Percentiles rank a stretch among this genome's conserved stretches.
Evolutionary conservation across 2,888 invertebrate genomes (phyloP).

Genomic region (Sinhomidia bicolor): DNA sequence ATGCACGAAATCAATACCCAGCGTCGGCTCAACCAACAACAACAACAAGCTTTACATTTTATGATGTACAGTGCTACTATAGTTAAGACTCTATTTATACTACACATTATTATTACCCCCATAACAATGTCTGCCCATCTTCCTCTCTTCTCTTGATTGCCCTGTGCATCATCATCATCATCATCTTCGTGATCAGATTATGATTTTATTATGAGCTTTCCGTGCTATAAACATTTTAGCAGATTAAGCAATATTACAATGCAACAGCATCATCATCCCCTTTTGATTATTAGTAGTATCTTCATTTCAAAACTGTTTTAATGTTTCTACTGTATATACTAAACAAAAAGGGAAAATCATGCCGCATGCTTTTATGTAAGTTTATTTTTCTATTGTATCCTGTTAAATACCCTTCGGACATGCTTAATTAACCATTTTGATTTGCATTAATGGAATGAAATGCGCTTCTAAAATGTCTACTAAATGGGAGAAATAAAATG

Average conservation of each 20-base stretch:
- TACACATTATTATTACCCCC: neutral
- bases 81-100: slow-evolving; percentile 12
- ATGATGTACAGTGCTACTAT: slow-evolving; percentile 52
- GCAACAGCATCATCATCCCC: neutral
- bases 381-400: slow-evolving; percentile 45
- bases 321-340: neutral
- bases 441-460: slow-evolving; percentile 71
- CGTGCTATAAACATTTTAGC: slow-evolving; percentile 39
- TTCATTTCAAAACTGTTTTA: neutral
- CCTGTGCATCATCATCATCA: slow-evolving; percentile 35
- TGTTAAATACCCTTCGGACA: slow-evolving; percentile 58
- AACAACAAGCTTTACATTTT: slow-evolving; percentile 28
- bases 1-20: slow-evolving; percentile 18
- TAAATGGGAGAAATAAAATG: slow-evolving; percentile 54
- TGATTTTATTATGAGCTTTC: slow-evolving; percentile 64
- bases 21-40: neutral
- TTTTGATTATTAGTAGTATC: no score
- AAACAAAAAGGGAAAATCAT: neutral
- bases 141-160: neutral
- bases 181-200: slow-evolving; percentile 63
- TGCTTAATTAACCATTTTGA: slow-evolving; percentile 73
- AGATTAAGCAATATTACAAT: slow-evolving; percentile 33
- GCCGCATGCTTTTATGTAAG: slow-evolving; percentile 5
- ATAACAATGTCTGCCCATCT: neutral
- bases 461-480: slow-evolving; percentile 65